Percentiles rank a stretch among this genome's conserved stretches.
Conservation (phyloP, 2,797 vertebrate species). For the Siniperca undulata region DNA sequence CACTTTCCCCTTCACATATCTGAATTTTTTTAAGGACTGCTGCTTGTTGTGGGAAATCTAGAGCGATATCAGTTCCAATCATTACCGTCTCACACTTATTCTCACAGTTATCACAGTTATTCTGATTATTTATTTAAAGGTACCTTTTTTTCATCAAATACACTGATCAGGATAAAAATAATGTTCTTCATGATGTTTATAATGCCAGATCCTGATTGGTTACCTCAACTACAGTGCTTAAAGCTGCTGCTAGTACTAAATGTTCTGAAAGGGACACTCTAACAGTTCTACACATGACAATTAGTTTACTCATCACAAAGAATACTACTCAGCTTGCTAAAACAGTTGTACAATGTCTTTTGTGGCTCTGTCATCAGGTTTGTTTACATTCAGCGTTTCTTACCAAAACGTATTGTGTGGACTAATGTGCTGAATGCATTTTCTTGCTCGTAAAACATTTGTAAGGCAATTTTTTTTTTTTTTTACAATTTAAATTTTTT, state of each 20-base stretch:
- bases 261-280: neutral
- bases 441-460: neutral
- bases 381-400: neutral
- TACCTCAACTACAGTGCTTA: neutral
- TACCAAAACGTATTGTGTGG: neutral
- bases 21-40: slow-evolving; percentile 15
- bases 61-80: slow-evolving; percentile 12
- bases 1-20: slow-evolving; percentile 47
- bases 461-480: neutral
- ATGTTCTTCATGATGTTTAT: slow-evolving; percentile 1
- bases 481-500: neutral
- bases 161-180: neutral
- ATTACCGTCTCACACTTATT: slow-evolving; percentile 1
- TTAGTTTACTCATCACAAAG: neutral
- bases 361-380: neutral
- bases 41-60: slow-evolving; percentile 32
- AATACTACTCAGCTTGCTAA: neutral
- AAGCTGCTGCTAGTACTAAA: neutral
- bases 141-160: neutral
- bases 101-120: neutral
- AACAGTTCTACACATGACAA: neutral
- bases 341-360: neutral
- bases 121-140: slow-evolving; percentile 18
- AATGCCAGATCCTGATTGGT: neutral
- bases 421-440: neutral